These are phyloP conservation scores for Pan troglodytes DNA, from an alignment of 2,113 vertebrate genomes.

Conservation along the genomic window DNA sequence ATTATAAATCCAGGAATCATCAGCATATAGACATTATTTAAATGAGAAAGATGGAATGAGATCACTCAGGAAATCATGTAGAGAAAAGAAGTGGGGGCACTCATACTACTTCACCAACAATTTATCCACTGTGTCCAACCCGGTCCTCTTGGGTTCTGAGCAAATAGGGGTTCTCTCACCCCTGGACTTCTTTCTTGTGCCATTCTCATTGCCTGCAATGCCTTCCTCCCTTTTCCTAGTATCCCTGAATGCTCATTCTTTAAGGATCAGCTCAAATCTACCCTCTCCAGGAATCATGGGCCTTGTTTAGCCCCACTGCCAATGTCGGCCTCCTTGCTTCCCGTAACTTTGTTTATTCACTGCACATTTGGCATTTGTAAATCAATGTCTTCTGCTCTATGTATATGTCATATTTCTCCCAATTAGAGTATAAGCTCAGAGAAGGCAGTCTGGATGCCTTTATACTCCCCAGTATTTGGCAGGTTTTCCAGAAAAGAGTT, in stretches of 20 bases:
- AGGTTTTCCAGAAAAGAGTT: conserved; percentile 30
- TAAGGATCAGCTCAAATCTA: background rate
- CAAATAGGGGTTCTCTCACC: background rate
- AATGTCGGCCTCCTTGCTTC: background rate
- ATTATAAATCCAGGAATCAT: background rate
- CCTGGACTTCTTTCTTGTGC: background rate
- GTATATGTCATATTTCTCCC: background rate
- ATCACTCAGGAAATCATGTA: background rate
- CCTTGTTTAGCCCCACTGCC: background rate
- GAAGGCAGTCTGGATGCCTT: background rate
- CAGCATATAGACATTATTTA: background rate
- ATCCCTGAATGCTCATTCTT: background rate
- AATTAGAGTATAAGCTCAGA: background rate
- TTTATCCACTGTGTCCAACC: background rate
- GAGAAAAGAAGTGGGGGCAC: background rate
- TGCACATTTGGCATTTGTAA: background rate
- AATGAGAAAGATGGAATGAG: background rate
- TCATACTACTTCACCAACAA: background rate
- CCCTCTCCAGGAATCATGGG: background rate
- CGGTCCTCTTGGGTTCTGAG: background rate
- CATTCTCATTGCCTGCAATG: background rate
- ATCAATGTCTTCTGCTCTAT: background rate
- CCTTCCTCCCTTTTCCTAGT: background rate
- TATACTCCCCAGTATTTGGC: background rate
- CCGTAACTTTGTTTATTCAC: background rate